Evolutionary conservation across 2,888 invertebrate genomes (phyloP), one percentile per base, ranked within the genome.

Genomic region (Cheilosia variabilis): DNA sequence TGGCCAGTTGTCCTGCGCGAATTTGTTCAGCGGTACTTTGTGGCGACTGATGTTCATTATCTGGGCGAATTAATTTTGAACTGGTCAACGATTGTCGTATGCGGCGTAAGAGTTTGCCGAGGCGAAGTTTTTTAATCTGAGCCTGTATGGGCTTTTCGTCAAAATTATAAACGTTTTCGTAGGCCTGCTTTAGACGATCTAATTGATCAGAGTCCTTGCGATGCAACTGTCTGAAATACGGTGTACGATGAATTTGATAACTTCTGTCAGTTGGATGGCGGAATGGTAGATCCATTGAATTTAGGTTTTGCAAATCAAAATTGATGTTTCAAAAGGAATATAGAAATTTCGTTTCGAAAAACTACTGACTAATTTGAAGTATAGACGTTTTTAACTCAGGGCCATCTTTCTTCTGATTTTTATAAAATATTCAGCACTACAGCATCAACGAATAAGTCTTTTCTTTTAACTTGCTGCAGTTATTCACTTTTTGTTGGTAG

Each of bases 171-270:
- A 80, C 71, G 17, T 19, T 66, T 13, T 80, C 76, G 37, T 72
- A 86, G 4, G 84, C 84, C 27, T 66, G 34, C 5, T 57, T 76
- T 0, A 86, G 27, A 27, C 80, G 53, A 2, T 80, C 76, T 15
- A 80, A 72, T 22, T 86, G 76, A 1, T 80, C 75, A 1, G 71
- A 52, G 17, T 80, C 66, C 7, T 66, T 80, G 13, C 76, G 71
- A 66, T 86, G 80, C 1, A 86, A 34, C 0, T 75, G 60, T 3
- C 62, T 53, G 13, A 86, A 80, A 27, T 50, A 86, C 1, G 84
- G 71, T 17, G 84, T 80, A 1, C 60, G 60, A 17, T 80, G 80
- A 27, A 86, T 80, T 86, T 80, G 84, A 22, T 86, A 86, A 1
- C 19, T 47, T 4, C 47, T 37, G 13, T 37, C 17, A 19, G 47